Percentiles rank a stretch among this genome's conserved stretches.
Evolutionary conservation across 2,888 invertebrate genomes (phyloP).

Genomic region (Zonitis immaculata): DNA sequence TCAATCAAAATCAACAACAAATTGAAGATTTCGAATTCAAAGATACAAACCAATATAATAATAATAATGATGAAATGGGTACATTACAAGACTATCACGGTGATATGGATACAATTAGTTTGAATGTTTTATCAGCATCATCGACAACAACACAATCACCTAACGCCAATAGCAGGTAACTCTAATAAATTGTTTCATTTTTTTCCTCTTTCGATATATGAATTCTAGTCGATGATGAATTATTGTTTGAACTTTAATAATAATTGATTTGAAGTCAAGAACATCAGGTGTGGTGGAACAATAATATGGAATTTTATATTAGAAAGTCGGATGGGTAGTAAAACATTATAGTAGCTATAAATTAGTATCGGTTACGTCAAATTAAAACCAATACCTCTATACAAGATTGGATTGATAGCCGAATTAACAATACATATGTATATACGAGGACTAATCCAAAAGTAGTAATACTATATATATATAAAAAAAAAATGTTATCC

Average conservation of each 20-base stretch:
- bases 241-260: background rate
- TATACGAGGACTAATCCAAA: too few species aligned
- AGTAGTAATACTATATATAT: too few species aligned
- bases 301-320: background rate
- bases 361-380: background rate
- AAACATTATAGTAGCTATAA: background rate
- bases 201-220: too few species aligned
- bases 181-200: background rate
- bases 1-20: constrained; percentile 39
- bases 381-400: background rate
- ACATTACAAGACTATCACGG: constrained; percentile 48
- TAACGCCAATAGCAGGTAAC: constrained; percentile 42
- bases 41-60: constrained; percentile 54
- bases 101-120: constrained; percentile 29
- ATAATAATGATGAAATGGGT: constrained; percentile 33
- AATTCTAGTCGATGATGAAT: too few species aligned
- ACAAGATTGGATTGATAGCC: background rate
- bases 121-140: constrained; percentile 25
- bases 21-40: constrained; percentile 73
- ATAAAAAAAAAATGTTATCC: too few species aligned
- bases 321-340: background rate
- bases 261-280: background rate
- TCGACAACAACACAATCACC: constrained; percentile 21
- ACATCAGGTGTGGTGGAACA: background rate
- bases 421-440: background rate